Evolutionary conservation across 2,113 vertebrate species (phyloP), one percentile per base, ranked within the genome.

Genomic region (Sorex araneus): DNA sequence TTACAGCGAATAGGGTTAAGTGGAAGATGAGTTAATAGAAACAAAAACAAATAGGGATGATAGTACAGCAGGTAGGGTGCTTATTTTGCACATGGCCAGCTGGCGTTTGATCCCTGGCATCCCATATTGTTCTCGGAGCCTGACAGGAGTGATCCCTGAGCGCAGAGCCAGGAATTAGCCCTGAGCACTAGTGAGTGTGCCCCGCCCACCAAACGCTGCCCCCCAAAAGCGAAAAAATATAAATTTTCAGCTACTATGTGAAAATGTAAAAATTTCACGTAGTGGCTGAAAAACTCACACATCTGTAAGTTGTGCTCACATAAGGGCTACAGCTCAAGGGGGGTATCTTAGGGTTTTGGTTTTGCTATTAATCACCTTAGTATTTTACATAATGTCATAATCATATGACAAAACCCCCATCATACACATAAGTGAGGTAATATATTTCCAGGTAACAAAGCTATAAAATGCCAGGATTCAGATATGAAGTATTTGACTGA

Each of bases 381-480:
- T 80, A 36, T 91, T 91, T 93, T 76, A 91, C 8, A 32, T 67
- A 76, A 36, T 40, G n/a, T 47, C 43, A 84, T 92, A 80, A 60
- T 92, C 64, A 6, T 80, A 50, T n/a, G 73, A 81, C 69, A 84
- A 89, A 74, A 91, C n/a, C 32, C 32, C 43, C 64, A 47, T 47
- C 82, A 47, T 79, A 66, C 16, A 28, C 2, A 81, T 40, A 40
- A 40, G 40, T 4, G 40, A 40, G 40, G 40, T 40, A 40, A 40
- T 40, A 7, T 7, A 40, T 40, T 40, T 40, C 40, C 40, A 40
- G 40, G 7, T 40, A 3, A 40, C 40, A 40, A 40, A 40, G 40
- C 7, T 40, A 40, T 40, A 30, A 79, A 74, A n/a, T 27, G 3
- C 87, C 87, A 69, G 69, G 18, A 50, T 84, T 78, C 69, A 89